phyloP scores from a whole-genome alignment of 2,888 invertebrate genomes.

The Drosophila formosana region DNA sequence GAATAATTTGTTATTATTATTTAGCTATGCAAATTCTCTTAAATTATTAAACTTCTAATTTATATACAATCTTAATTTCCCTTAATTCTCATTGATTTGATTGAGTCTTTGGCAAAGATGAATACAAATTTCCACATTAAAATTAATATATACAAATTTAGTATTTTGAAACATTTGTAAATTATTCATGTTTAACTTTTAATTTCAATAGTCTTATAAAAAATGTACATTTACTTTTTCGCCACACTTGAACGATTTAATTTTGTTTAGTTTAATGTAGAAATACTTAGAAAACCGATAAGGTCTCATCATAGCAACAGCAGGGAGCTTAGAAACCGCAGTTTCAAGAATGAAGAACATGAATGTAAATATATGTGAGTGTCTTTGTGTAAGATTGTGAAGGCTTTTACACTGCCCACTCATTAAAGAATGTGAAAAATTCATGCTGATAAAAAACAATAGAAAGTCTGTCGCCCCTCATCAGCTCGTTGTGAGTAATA shows the following conservation, averaged over 20 bases:
- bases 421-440: neutral
- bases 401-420: slow-evolving; percentile 1
- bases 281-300: slow-evolving; percentile 6
- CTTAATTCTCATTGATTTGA: too few species aligned
- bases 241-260: neutral
- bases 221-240: too few species aligned
- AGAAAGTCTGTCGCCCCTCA: neutral
- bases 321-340: neutral
- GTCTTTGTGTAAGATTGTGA: neutral
- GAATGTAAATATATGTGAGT: neutral
- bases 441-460: slow-evolving; percentile 17
- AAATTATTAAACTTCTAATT: too few species aligned
- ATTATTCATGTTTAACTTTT: too few species aligned
- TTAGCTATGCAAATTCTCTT: neutral
- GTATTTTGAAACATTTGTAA: too few species aligned
- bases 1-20: neutral
- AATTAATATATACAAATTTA: too few species aligned
- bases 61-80: too few species aligned
- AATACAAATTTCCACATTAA: too few species aligned
- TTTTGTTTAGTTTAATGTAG: neutral
- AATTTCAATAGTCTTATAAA: too few species aligned
- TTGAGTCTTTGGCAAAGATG: too few species aligned
- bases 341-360: too few species aligned
- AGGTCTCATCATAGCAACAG: slow-evolving; percentile 9
- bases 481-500: slow-evolving; percentile 15